These are phyloP conservation scores for Pilophorus perplexus DNA, from an alignment of 2,888 invertebrate genomes.

Conservation along the genomic window DNA sequence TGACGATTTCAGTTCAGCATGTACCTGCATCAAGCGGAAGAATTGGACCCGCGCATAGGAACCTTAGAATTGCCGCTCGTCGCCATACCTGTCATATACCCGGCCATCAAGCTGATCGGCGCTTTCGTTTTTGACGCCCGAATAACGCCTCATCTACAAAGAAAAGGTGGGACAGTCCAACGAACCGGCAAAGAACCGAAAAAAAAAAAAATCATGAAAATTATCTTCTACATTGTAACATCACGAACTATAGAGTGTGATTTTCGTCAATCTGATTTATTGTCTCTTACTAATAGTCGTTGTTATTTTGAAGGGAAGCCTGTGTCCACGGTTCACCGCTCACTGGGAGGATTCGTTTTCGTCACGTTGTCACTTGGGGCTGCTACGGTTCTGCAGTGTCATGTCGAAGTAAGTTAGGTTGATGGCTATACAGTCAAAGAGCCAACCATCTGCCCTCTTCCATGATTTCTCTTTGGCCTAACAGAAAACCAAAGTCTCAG, in stretches of 20 bases:
- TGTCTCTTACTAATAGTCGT: neutral
- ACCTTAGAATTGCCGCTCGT: neutral
- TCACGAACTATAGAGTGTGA: no score
- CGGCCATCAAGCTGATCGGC: neutral
- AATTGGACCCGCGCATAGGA: neutral
- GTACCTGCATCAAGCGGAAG: constrained; percentile 7
- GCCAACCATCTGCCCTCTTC: neutral
- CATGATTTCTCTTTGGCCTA: neutral
- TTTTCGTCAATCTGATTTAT: neutral
- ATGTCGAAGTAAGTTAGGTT: constrained; percentile 6
- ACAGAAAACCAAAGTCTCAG: neutral
- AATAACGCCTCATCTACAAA: neutral
- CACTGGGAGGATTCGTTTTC: neutral
- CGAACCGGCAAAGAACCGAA: neutral
- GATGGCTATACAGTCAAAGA: neutral
- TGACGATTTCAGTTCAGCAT: constrained; percentile 7
- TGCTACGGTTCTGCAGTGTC: constrained; percentile 7
- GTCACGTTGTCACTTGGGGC: neutral
- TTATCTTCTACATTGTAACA: neutral
- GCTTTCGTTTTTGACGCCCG: neutral
- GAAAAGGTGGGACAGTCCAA: neutral
- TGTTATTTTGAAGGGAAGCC: constrained; percentile 8
- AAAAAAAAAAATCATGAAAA: neutral
- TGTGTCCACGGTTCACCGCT: neutral
- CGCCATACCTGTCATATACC: neutral